Percentiles rank a stretch among this genome's conserved stretches.
These are phyloP conservation scores for Hypsopygia costalis DNA, from an alignment of 2,888 invertebrate genomes.

Conservation along the genomic window DNA sequence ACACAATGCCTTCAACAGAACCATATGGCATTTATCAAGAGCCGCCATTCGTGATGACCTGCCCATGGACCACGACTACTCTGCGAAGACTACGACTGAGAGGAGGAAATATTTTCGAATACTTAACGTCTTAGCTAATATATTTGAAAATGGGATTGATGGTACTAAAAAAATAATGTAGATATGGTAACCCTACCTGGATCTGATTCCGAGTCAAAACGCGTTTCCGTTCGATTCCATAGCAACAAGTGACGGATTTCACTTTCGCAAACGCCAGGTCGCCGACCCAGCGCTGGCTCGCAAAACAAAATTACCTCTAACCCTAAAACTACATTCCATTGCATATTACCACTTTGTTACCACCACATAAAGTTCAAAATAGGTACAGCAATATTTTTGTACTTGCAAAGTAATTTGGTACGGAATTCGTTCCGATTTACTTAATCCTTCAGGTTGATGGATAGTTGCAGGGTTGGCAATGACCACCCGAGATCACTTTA, in stretches of 20 bases:
- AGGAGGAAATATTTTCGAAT: too few species aligned
- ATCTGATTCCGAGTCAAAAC: conserved; percentile 35
- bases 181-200: conserved; percentile 9
- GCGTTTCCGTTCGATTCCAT: conserved; percentile 44
- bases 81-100: too few species aligned
- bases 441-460: not conserved
- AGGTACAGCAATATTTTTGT: conserved; percentile 1
- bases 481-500: too few species aligned
- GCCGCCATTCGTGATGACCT: too few species aligned
- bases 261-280: conserved; percentile 55
- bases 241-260: conserved; percentile 67
- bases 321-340: conserved; percentile 18
- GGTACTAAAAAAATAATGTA: too few species aligned
- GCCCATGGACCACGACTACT: too few species aligned
- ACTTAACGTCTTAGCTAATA: too few species aligned
- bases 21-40: too few species aligned
- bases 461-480: too few species aligned
- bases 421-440: not conserved
- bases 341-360: conserved; percentile 11
- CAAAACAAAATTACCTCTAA: conserved; percentile 10
- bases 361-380: conserved; percentile 13
- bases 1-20: too few species aligned
- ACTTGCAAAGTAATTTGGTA: conserved; percentile 7
- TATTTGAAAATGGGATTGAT: too few species aligned
- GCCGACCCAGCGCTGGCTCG: conserved; percentile 28